These are phyloP conservation scores for Temnothorax longispinosus DNA, from an alignment of 1,140 invertebrate genomes.

Conservation along the genomic window DNA sequence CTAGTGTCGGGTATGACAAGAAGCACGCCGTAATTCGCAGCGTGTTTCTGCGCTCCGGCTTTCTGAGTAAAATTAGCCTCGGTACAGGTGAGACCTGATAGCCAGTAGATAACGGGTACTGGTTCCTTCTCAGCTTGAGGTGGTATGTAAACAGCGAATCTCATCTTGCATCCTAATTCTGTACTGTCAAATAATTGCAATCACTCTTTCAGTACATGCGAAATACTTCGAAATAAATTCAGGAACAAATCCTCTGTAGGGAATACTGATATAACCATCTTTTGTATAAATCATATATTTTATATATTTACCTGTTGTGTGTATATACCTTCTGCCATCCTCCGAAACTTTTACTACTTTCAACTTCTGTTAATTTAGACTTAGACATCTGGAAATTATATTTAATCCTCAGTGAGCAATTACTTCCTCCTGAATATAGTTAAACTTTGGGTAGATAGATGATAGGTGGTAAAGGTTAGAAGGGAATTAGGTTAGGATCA, in stretches of 20 bases:
- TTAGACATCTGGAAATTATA: conserved; percentile 67
- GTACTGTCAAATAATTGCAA: conserved; percentile 85
- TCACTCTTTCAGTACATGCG: neutral
- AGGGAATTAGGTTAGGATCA: neutral
- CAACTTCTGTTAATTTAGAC: conserved; percentile 87
- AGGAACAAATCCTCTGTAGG: conserved; percentile 13
- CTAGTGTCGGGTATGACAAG: conserved; percentile 98
- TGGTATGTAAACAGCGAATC: conserved; percentile 96
- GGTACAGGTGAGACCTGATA: conserved; percentile 97
- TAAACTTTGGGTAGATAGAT: too few relatives aligned
- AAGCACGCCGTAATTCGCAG: conserved; percentile 92
- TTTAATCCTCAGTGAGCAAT: neutral
- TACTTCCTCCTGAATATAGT: neutral
- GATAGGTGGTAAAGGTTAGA: neutral
- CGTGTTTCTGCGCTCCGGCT: conserved; percentile 95
- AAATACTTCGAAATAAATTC: neutral
- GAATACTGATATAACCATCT: conserved; percentile 10
- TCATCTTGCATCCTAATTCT: conserved; percentile 95
- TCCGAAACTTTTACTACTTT: conserved; percentile 91
- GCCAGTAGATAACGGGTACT: conserved; percentile 95
- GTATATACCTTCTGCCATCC: conserved; percentile 95
- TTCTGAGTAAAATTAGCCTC: conserved; percentile 99
- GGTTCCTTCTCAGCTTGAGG: conserved; percentile 89
- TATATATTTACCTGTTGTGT: conserved; percentile 90
- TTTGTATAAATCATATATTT: neutral